These are phyloP conservation scores for Triplophysa rosa DNA, from an alignment of 2,113 vertebrate genomes.

Conservation along the genomic window DNA sequence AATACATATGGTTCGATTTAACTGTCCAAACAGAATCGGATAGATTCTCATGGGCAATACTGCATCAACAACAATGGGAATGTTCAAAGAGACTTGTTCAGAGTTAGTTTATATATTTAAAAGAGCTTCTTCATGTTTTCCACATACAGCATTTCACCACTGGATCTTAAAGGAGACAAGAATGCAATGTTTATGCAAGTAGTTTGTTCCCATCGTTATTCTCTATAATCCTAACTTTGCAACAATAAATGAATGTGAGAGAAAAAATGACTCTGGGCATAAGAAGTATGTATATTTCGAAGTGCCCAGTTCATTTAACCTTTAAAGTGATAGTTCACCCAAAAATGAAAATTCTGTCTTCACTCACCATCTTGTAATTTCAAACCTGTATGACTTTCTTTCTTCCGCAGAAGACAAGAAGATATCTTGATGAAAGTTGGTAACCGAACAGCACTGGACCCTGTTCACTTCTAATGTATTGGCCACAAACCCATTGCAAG, in stretches of 20 bases:
- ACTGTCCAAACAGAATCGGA: constrained; percentile 51
- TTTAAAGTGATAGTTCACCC: too few species aligned
- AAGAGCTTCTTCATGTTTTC: constrained; percentile 59
- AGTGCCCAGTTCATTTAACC: too few species aligned
- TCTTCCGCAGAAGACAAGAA: too few species aligned
- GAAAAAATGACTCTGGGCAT: too few species aligned
- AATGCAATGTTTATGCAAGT: constrained; percentile 2
- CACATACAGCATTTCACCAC: background rate
- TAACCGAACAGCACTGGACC: too few species aligned
- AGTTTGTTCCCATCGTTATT: constrained; percentile 3
- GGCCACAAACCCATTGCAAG: too few species aligned
- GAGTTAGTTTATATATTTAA: constrained; percentile 33
- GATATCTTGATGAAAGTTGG: too few species aligned
- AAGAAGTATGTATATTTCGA: too few species aligned
- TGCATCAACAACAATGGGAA: constrained; percentile 60
- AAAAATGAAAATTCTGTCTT: too few species aligned
- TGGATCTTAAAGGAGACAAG: background rate
- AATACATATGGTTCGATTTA: constrained; percentile 52
- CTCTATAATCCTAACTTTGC: background rate
- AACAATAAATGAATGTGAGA: background rate
- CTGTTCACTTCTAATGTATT: too few species aligned
- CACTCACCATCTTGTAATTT: too few species aligned
- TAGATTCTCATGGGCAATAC: constrained; percentile 45
- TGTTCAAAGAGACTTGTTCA: constrained; percentile 53
- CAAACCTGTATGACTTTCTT: too few species aligned